phyloP scores from a whole-genome alignment of 53 echinoderm and acorn worm genomes.

The Patiria pectinifera region DNA sequence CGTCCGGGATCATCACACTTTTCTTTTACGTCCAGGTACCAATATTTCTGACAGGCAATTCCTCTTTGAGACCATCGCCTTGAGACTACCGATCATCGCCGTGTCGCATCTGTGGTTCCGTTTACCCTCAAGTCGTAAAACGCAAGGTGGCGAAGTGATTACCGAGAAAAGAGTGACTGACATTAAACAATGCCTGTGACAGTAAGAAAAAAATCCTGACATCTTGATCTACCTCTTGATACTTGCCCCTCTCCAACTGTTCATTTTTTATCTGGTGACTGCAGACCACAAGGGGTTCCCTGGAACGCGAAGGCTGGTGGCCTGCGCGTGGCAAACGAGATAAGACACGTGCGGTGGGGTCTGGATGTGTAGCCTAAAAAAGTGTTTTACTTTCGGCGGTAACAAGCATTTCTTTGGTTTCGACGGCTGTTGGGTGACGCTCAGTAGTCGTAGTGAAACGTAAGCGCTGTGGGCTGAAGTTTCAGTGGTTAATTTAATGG shows the following conservation, averaged over 20 bases:
- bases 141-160: conserved; percentile 9
- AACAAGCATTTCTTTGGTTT: neutral
- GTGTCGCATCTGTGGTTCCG: neutral
- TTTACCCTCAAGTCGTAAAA: neutral
- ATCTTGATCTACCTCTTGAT: neutral
- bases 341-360: conserved; percentile 18
- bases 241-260: neutral
- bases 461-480: neutral
- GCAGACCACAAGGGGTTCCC: neutral
- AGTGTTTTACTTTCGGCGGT: neutral
- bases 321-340: conserved; percentile 32
- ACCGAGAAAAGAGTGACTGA: neutral
- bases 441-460: neutral
- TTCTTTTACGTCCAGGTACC: neutral
- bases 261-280: neutral
- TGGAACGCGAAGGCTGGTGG: neutral
- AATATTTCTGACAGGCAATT: neutral
- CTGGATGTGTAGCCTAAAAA: neutral
- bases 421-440: neutral
- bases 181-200: too few species aligned
- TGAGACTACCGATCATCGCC: neutral
- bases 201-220: neutral
- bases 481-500: too few species aligned
- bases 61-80: neutral
- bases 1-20: neutral